These are phyloP conservation scores for Hyposoter dolosus DNA, from an alignment of 2,888 invertebrate genomes.

Conservation along the genomic window DNA sequence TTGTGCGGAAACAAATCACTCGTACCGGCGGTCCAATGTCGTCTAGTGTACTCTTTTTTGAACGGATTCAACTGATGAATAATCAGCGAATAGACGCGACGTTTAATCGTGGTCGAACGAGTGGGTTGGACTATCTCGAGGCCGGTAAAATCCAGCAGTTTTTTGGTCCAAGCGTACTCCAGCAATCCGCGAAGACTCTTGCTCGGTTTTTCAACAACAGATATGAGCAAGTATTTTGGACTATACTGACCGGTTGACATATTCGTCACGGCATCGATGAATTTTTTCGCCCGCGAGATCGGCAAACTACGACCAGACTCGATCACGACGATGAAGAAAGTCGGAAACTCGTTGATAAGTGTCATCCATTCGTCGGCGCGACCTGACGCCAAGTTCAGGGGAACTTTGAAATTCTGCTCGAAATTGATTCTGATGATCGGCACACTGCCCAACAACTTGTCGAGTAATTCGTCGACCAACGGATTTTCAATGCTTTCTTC, in stretches of 20 bases:
- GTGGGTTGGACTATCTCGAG: conserved; percentile 48
- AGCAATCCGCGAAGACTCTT: conserved; percentile 54
- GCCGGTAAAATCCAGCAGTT: conserved; percentile 62
- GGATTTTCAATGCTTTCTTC: neutral
- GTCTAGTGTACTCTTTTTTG: conserved; percentile 33
- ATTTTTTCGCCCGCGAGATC: neutral
- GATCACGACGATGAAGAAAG: conserved; percentile 35
- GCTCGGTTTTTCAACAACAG: neutral
- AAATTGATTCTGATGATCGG: conserved; percentile 6
- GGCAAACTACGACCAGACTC: neutral
- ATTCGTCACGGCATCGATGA: conserved; percentile 31
- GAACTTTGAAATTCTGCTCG: neutral
- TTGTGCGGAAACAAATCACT: neutral
- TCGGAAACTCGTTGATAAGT: neutral
- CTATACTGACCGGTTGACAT: conserved; percentile 35
- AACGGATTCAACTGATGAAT: neutral
- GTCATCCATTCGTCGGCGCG: neutral
- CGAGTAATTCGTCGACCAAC: conserved; percentile 2
- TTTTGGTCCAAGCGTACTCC: conserved; percentile 58
- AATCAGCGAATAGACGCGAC: neutral
- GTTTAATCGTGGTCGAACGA: neutral
- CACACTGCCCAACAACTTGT: neutral
- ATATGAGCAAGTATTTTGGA: conserved; percentile 48
- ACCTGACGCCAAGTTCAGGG: neutral
- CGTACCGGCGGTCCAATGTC: neutral